Conservation (phyloP, 2,113 vertebrate genomes). For the Dolichallabes microphthalmus region DNA sequence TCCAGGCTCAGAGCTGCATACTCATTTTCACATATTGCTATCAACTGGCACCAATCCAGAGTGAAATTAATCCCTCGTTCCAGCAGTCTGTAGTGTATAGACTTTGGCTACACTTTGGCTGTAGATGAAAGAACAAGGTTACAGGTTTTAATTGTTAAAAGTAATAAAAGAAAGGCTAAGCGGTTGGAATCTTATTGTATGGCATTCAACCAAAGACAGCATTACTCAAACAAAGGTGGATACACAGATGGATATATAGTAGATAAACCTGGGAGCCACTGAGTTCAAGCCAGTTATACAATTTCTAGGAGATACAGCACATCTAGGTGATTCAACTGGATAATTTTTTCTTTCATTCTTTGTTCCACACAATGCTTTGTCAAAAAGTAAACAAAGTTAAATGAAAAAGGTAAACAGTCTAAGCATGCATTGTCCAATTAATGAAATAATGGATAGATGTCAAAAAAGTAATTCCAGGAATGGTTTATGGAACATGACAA, state of each 20-base stretch:
- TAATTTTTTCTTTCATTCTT: background rate
- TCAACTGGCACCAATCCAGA: conserved; percentile 13
- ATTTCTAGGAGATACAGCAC: background rate
- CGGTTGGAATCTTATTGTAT: background rate
- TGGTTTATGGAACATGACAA: too few species aligned
- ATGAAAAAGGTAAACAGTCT: background rate
- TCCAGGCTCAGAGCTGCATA: conserved; percentile 13
- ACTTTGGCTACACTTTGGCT: background rate
- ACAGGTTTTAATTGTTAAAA: background rate
- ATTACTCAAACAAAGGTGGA: conserved; percentile 6
- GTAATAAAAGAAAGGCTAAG: background rate
- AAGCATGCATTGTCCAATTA: background rate
- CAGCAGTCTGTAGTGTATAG: conserved; percentile 12
- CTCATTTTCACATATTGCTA: conserved; percentile 33
- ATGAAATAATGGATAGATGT: background rate
- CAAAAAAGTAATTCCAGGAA: background rate
- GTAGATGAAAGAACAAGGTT: background rate
- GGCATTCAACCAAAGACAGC: background rate
- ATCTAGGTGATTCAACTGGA: background rate
- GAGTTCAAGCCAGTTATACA: background rate
- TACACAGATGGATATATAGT: background rate
- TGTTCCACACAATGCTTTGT: background rate
- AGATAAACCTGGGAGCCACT: background rate
- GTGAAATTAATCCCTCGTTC: conserved; percentile 37
- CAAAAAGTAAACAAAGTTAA: background rate